Conservation (phyloP, 2,113 vertebrate genomes). For the Perognathus longimembris region DNA sequence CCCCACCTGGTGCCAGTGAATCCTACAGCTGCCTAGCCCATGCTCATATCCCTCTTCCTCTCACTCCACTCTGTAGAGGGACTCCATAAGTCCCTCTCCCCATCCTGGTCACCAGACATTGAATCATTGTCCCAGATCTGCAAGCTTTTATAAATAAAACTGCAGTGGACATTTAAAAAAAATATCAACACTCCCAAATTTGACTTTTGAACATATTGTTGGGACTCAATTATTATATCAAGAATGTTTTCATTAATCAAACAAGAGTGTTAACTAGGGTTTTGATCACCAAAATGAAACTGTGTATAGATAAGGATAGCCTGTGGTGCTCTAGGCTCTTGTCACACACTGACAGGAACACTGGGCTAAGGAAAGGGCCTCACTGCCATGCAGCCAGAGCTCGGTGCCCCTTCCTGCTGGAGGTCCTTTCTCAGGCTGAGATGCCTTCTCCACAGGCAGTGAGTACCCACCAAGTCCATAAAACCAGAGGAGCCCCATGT, state of each 20-base stretch:
- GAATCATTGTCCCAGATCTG: no score
- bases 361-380: slow-evolving; percentile 40
- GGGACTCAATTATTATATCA: neutral
- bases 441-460: neutral
- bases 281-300: slow-evolving; percentile 48
- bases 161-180: neutral
- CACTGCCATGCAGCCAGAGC: neutral
- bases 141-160: no score
- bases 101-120: no score
- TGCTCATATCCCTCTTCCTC: no score
- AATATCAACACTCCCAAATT: neutral
- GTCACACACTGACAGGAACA: slow-evolving; percentile 37
- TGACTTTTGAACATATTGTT: neutral
- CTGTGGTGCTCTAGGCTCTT: neutral
- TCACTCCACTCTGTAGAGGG: no score
- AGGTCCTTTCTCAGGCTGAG: neutral
- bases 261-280: neutral
- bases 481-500: neutral
- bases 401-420: neutral
- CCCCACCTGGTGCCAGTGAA: no score
- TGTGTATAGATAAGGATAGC: neutral
- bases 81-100: no score
- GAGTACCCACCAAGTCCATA: neutral
- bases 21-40: no score
- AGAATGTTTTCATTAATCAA: slow-evolving; percentile 25